Evolutionary conservation across 1,140 invertebrate genomes (phyloP), one percentile per base, ranked within the genome.

Genomic region (Microplitis mediator): DNA sequence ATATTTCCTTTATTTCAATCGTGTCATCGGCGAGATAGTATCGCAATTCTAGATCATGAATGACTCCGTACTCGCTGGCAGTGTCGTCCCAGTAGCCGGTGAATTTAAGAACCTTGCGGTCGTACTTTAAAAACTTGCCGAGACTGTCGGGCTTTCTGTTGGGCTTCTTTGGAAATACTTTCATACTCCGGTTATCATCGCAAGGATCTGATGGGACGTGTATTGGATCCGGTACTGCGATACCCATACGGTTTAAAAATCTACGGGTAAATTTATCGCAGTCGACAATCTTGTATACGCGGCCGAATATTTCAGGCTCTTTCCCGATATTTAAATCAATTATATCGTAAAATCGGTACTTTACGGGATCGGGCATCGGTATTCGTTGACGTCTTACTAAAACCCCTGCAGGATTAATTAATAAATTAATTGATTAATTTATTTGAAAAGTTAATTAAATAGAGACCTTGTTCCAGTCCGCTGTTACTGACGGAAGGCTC

Each of bases 31-130:
- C 90, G 11, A 98, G 86, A 84, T 94, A 97, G 83, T 95, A 98
- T 82, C 91, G 89, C 4, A 96, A 86, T 77, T 94, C 91, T 3
- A 95, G 84, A 76, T 93, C 86, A 75, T 95, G 91, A n/a, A 95
- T 79, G 39, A 90, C 88, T 39, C 95, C 92, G 82, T 91, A 91
- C 78, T 92, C 89, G 36, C 89, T 91, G 3, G 91, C 88, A 6
- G 91, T 88, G 81, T 98, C 95, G 81, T 98, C 95, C 96, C 96
- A 98, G 76, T 95, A 95, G 32, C 92, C 95, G 77, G 91, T 93
- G 82, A 98, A 98, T 76, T 95, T 90, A 34, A 95, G 86, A 52
- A 96, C 91, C 79, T 94, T 90, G 75, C 91, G 86, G 82, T 95
- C 94, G 78, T 92, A 91, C 77, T 92, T 90, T 13, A 95, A 81